Base-by-base conservation (phyloP, 2,888 invertebrate genomes). In the Tuta absoluta region DNA sequence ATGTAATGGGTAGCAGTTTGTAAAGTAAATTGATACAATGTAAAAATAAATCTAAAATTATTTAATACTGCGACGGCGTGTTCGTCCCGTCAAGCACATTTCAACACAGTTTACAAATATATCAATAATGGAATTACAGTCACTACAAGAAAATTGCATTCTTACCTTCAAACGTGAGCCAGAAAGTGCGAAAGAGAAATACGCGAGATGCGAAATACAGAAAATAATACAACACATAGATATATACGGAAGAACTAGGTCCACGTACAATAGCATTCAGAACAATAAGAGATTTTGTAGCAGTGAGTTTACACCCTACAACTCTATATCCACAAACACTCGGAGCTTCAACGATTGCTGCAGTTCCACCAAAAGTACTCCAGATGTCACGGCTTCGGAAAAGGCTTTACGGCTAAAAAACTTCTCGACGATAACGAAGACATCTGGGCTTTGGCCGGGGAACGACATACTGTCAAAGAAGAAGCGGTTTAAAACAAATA, bases 391-490 rank as follows among this genome's bases (percentile, higher is more conserved):
- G 7, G 7, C n/a, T 5, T n/a, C 24, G 0, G 28, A 56, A 56
- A 51, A 51, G 23, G 51, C 21, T 0, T 23, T 23, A 21, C 23
- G 56, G n/a, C 28, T 56, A 1, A 56, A 17, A 2, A 23, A n/a
- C 8, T 56, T 56, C 17, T n/a, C 56, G n/a, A 17, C 23, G 12
- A 28, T 17, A 5, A 56, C 56, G 5, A 56, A 56, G 5, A 7
- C 17, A 12, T n/a, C 56, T 1, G 56, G 56, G 1, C 10, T 56
- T 14, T 56, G 56, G 56, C 56, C 56, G 14, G 56, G 56, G 7
- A 56, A 56, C n/a, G 56, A 56, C 3, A 56, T 56, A 8, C 23
- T 56, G 1, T 56, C 56, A n/a, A 56, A 56, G 24, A 24, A 28
- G 56, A 56, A 56, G 23, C 24, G 23, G 23, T 2, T 24, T 0